phyloP scores from a whole-genome alignment of 2,888 invertebrate genomes.

The Drosophila mettleri region DNA sequence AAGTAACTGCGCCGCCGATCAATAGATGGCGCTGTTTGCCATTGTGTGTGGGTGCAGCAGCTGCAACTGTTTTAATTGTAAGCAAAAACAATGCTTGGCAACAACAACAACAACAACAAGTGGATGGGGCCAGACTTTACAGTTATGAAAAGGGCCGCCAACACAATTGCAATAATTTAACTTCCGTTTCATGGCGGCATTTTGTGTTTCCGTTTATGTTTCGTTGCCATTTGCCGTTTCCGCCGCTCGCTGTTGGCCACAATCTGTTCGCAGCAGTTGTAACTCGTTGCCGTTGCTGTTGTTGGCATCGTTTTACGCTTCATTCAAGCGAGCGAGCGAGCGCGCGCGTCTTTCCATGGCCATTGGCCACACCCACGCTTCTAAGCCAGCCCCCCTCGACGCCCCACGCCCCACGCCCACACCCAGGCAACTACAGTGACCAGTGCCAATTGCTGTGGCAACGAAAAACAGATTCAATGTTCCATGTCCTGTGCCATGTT shows the following conservation, averaged over 20 bases:
- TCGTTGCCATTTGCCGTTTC: slow-evolving; percentile 65
- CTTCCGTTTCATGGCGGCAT: slow-evolving; percentile 75
- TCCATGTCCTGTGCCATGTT: slow-evolving; percentile 57
- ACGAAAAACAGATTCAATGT: slow-evolving; percentile 66
- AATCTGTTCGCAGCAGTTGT: slow-evolving; percentile 63
- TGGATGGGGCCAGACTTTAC: slow-evolving; percentile 52
- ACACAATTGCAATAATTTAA: slow-evolving; percentile 78
- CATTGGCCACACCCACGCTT: slow-evolving; percentile 16
- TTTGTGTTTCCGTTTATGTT: slow-evolving; percentile 74
- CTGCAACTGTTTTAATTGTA: slow-evolving; percentile 19
- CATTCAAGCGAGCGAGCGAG: slow-evolving; percentile 31
- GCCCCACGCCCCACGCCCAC: slow-evolving; percentile 23
- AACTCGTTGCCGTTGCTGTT: slow-evolving; percentile 13
- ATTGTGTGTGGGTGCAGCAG: slow-evolving; percentile 23
- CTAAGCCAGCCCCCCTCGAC: slow-evolving; percentile 14
- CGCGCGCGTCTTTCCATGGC: slow-evolving; percentile 21
- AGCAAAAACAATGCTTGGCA: slow-evolving; percentile 21
- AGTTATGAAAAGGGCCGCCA: slow-evolving; percentile 71
- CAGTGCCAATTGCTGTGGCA: slow-evolving; percentile 43
- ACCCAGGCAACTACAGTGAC: slow-evolving; percentile 40
- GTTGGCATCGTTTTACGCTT: slow-evolving; percentile 28
- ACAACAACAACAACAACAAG: slow-evolving; percentile 9
- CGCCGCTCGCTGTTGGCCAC: slow-evolving; percentile 49
- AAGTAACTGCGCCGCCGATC: neutral
- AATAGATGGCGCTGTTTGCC: slow-evolving; percentile 15